Percentiles rank a stretch among this genome's conserved stretches.
Evolutionary conservation across 2,888 invertebrate species (phyloP).

Genomic region (Lepidocyrtoides sp.): DNA sequence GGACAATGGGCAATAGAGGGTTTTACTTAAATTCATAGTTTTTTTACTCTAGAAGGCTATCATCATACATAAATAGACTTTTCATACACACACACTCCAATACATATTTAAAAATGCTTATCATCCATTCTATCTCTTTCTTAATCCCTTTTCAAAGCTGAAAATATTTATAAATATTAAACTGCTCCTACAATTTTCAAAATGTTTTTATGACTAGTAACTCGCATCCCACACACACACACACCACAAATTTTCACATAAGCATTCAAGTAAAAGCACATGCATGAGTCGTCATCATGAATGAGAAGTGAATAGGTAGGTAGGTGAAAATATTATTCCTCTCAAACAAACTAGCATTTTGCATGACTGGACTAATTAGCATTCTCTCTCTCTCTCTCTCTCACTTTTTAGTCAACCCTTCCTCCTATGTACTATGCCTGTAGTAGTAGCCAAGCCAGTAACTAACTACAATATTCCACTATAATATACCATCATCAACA

Average conservation of each 20-base stretch:
- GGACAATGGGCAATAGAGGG: too few relatives aligned
- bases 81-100: too few relatives aligned
- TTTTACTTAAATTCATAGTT: too few relatives aligned
- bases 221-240: too few relatives aligned
- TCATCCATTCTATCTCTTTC: background rate
- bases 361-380: constrained; percentile 75
- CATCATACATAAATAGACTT: too few relatives aligned
- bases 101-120: too few relatives aligned
- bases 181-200: too few relatives aligned
- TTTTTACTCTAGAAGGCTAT: too few relatives aligned
- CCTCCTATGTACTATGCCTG: background rate
- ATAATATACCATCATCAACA: background rate
- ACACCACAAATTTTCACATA: background rate
- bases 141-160: background rate
- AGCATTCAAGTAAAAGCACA: background rate
- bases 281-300: too few relatives aligned
- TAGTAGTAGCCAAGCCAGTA: too few relatives aligned
- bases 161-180: background rate
- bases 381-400: constrained; percentile 71
- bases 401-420: constrained; percentile 50
- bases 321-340: too few relatives aligned
- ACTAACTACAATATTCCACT: background rate
- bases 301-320: constrained; percentile 49
- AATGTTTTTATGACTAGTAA: too few relatives aligned
- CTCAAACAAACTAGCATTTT: constrained; percentile 68